These are phyloP conservation scores for Hydrocynus forskahlii DNA, from an alignment of 2,797 vertebrate genomes.

Conservation along the genomic window DNA sequence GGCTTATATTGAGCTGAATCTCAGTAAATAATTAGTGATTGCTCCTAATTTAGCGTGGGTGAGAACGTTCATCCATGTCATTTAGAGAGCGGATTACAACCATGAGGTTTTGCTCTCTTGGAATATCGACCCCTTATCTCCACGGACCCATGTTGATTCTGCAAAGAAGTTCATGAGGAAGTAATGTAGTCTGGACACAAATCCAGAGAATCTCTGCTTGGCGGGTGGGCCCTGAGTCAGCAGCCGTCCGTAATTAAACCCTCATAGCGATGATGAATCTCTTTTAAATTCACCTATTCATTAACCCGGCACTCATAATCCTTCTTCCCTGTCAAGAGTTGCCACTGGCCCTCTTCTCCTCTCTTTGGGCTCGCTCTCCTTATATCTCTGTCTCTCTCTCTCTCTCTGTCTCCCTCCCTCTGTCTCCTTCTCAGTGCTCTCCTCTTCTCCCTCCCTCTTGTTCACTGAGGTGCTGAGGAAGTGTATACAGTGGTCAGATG, in stretches of 20 bases:
- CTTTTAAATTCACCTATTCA: constrained; percentile 34
- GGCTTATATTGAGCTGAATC: neutral
- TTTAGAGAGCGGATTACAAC: neutral
- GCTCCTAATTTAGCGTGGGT: neutral
- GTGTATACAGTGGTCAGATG: constrained; percentile 30
- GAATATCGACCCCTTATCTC: neutral
- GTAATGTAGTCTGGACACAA: constrained; percentile 10
- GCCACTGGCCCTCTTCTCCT: neutral
- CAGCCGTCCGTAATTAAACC: constrained; percentile 28
- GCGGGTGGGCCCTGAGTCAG: constrained; percentile 2
- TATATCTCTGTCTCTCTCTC: constrained; percentile 30
- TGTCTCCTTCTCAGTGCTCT: neutral
- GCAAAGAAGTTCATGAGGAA: neutral
- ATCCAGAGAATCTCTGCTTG: neutral
- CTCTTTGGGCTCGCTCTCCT: neutral
- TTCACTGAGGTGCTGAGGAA: neutral
- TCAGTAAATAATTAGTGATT: neutral
- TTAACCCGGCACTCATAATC: constrained; percentile 30
- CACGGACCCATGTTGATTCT: neutral
- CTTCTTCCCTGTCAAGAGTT: neutral
- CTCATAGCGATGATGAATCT: constrained; percentile 30
- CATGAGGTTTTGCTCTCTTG: neutral
- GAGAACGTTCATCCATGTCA: neutral
- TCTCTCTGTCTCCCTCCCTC: constrained; percentile 29
- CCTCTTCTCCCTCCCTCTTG: constrained; percentile 14